Base-by-base conservation (phyloP, 2,888 invertebrate genomes). In the Scrobipalpa costella region DNA sequence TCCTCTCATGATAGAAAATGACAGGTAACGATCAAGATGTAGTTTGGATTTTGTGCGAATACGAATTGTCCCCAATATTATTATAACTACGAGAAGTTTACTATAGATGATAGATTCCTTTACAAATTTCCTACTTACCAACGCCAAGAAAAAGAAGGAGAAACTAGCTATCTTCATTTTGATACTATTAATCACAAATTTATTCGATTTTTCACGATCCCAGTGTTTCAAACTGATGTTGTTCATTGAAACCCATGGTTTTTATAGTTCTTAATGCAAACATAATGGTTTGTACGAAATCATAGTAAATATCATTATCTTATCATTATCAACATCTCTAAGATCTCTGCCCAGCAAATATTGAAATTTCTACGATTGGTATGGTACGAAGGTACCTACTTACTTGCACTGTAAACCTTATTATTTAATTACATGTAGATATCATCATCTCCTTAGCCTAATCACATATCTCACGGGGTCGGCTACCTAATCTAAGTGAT, bases 181-280 rank as follows among this genome's bases (percentile, higher is more conserved):
- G 33, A 0, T 13, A 13, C 9, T 11, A n/a, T n/a, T n/a, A n/a
- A n/a, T n/a, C n/a, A n/a, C n/a, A n/a, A n/a, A 2, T 21, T 15
- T 49, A 11, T 17, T 8, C 9, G 27, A 27, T 17, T 27, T 11
- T 17, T 15, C n/a, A 8, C 2, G n/a, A 38, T 9, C 21, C 1
- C 13, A 55, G 27, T 19, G n/a, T 44, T 17, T 0, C 58, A 61
- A 63, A 71, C 61, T 73, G 69, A 68, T 68, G 63, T 60, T 69
- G 8, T 63, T 44, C 61, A 38, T 34, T 64, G 64, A 66, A 69
- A 65, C 57, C 64, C 67, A 76, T 76, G 77, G 79, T 78, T 82
- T 86, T 83, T 88, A 87, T 87, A 86, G 73, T 63, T 70, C 67
- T 70, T 68, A 75, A 68, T 69, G 71, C 66, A n/a, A n/a, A n/a